These are phyloP conservation scores for Xylophagus ater DNA, from an alignment of 2,888 invertebrate species.

Conservation along the genomic window DNA sequence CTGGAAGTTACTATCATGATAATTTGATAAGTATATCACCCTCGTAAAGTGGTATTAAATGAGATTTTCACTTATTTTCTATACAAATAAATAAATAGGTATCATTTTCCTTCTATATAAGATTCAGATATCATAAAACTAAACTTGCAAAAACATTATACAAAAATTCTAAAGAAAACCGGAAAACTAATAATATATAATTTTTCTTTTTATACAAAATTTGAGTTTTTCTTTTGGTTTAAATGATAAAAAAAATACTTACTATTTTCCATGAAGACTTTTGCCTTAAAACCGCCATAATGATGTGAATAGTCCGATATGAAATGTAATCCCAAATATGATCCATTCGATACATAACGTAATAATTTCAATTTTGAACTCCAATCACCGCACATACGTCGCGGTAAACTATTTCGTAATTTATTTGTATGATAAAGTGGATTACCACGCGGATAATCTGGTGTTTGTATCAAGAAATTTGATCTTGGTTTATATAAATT, in stretches of 20 bases:
- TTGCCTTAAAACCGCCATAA: constrained; percentile 62
- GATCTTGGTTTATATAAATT: constrained; percentile 26
- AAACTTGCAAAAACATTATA: not conserved
- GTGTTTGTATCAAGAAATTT: constrained; percentile 29
- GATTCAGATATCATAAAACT: too few species aligned
- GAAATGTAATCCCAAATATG: constrained; percentile 55
- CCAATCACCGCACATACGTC: constrained; percentile 68
- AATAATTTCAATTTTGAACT: constrained; percentile 63
- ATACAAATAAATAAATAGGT: too few species aligned
- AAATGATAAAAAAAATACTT: constrained; percentile 33
- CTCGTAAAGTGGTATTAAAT: too few species aligned
- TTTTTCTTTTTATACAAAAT: too few species aligned
- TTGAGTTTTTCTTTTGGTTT: not conserved
- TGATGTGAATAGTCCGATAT: constrained; percentile 67
- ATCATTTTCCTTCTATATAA: too few species aligned
- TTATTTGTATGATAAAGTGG: constrained; percentile 21
- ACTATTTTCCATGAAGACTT: constrained; percentile 63
- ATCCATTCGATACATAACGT: constrained; percentile 51
- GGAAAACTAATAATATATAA: too few species aligned
- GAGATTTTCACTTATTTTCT: too few species aligned
- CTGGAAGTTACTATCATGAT: too few species aligned
- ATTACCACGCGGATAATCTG: constrained; percentile 28
- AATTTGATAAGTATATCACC: too few species aligned
- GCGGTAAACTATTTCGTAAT: constrained; percentile 26
- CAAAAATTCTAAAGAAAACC: constrained; percentile 6